Percentiles rank a stretch among this genome's conserved stretches.
Conservation (phyloP, 2,113 vertebrate genomes). For the Neotragus moschatus region DNA sequence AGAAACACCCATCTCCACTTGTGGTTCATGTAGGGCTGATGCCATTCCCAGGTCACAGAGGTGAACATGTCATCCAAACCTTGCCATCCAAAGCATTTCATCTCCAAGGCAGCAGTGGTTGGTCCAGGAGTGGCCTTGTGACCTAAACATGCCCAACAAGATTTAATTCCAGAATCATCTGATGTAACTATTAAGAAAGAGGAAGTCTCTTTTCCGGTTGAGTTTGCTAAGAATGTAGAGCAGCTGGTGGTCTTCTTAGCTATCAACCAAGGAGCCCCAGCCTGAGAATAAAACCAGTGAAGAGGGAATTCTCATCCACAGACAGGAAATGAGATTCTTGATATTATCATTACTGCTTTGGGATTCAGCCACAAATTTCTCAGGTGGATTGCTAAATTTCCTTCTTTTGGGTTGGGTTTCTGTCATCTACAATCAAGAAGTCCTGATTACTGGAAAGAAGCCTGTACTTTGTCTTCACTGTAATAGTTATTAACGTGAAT, state of each 20-base stretch:
- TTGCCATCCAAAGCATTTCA: neutral
- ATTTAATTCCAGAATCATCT: neutral
- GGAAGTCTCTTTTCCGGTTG: neutral
- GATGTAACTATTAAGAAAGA: neutral
- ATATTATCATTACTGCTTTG: rapidly evolving
- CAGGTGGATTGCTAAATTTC: neutral
- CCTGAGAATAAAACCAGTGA: neutral
- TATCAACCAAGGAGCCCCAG: neutral
- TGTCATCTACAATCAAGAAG: neutral
- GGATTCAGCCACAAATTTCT: neutral
- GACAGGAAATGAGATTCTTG: neutral
- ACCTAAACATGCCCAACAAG: neutral
- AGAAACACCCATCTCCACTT: neutral
- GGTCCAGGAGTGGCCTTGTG: neutral
- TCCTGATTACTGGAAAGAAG: too few species aligned
- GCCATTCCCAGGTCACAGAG: neutral
- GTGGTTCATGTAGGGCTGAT: neutral
- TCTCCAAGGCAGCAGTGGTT: neutral
- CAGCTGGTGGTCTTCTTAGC: neutral
- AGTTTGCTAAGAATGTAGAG: neutral
- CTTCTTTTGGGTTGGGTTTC: neutral
- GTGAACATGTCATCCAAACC: too few species aligned
- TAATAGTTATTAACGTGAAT: neutral
- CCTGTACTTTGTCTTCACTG: neutral
- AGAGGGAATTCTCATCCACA: neutral